A percentile compares a stretch with the other conserved stretches of the same genome.
Evolutionary conservation across 1,140 invertebrate genomes (phyloP).

Genomic region (Saccostrea cuccullata): DNA sequence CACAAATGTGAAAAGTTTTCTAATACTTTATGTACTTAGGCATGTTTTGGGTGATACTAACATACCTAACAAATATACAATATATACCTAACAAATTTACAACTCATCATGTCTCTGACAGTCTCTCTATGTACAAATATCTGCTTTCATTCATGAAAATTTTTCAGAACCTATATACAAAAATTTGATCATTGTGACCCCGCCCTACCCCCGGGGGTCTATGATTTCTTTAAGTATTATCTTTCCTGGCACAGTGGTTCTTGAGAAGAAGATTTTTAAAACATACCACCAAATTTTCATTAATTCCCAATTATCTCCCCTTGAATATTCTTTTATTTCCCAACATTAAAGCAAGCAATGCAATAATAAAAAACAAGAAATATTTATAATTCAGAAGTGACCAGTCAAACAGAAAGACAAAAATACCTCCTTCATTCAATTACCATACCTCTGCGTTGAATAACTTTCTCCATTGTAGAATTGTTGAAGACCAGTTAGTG

Average conservation of each 20-base stretch:
- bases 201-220: too few species aligned
- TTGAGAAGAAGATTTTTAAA: too few species aligned
- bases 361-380: not conserved
- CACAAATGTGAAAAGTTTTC: too few species aligned
- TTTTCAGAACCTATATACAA: not conserved
- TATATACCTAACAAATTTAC: not conserved
- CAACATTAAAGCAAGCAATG: not conserved
- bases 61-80: not conserved
- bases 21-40: not conserved
- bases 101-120: not conserved
- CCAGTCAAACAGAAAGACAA: not conserved
- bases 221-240: too few species aligned
- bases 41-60: too few species aligned
- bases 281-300: too few species aligned
- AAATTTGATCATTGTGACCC: too few species aligned
- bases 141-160: not conserved
- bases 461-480: slow-evolving; percentile 23
- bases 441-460: not conserved
- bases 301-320: too few species aligned
- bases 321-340: too few species aligned
- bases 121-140: not conserved
- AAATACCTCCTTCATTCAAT: slow-evolving; percentile 9
- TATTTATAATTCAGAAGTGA: not conserved
- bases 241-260: too few species aligned
- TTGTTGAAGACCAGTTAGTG: slow-evolving; percentile 8